These are phyloP conservation scores for Drosophila pseudotakahashii DNA, from an alignment of 2,888 invertebrate species.

Conservation along the genomic window DNA sequence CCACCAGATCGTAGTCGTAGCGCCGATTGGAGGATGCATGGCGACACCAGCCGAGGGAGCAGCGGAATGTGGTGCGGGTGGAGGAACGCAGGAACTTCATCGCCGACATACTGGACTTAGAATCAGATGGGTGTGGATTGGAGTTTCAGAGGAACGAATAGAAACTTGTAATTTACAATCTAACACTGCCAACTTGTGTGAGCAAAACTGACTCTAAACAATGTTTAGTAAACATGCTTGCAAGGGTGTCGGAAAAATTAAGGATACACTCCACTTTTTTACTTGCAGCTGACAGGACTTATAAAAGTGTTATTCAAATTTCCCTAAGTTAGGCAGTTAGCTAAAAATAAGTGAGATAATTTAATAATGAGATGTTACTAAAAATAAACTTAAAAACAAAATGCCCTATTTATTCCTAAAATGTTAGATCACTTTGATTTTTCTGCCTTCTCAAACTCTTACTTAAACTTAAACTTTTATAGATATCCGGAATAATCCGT, in stretches of 20 bases:
- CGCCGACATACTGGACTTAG: slow-evolving; percentile 37
- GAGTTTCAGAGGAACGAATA: background rate
- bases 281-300: too few species aligned
- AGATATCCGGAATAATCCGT: too few species aligned
- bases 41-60: slow-evolving; percentile 6
- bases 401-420: too few species aligned
- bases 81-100: slow-evolving; percentile 8
- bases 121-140: background rate
- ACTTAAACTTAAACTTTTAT: too few species aligned
- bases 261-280: too few species aligned
- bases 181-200: slow-evolving; percentile 19
- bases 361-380: too few species aligned
- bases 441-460: too few species aligned
- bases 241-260: background rate
- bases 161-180: slow-evolving; percentile 10
- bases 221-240: background rate
- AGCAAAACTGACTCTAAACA: background rate
- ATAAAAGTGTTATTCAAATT: too few species aligned
- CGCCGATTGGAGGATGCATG: slow-evolving; percentile 37
- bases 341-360: too few species aligned
- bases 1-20: slow-evolving; percentile 95
- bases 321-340: too few species aligned
- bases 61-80: background rate
- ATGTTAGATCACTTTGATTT: too few species aligned
- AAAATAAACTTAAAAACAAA: too few species aligned